A percentile compares a stretch with the other conserved stretches of the same genome.
These are phyloP conservation scores for Propithecus perrieri DNA, from an alignment of 2,797 vertebrate genomes.

Conservation along the genomic window DNA sequence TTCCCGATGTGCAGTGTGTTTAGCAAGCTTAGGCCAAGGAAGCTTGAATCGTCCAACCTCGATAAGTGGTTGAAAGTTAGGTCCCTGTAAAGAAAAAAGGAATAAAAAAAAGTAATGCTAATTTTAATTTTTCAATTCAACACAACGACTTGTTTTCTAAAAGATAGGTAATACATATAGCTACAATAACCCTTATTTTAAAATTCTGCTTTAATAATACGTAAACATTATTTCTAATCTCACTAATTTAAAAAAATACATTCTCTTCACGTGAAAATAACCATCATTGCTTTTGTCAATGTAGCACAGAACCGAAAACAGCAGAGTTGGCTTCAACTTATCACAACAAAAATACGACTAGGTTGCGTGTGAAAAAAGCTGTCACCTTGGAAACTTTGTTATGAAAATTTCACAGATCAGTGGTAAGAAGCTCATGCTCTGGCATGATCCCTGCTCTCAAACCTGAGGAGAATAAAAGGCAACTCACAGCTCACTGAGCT, in stretches of 20 bases:
- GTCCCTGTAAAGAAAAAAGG: constrained; percentile 87
- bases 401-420: constrained; percentile 82
- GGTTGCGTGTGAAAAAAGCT: constrained; percentile 71
- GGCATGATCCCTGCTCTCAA: constrained; percentile 81
- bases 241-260: constrained; percentile 50
- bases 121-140: constrained; percentile 51
- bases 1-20: constrained; percentile 92
- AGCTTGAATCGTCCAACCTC: constrained; percentile 96
- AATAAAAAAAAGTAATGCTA: not conserved
- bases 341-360: constrained; percentile 78
- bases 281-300: not conserved
- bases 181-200: constrained; percentile 23
- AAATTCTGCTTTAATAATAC: constrained; percentile 39
- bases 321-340: constrained; percentile 63
- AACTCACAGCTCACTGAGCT: constrained; percentile 97
- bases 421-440: constrained; percentile 85
- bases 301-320: constrained; percentile 2
- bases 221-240: constrained; percentile 12
- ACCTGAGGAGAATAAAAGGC: constrained; percentile 84
- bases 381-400: constrained; percentile 82
- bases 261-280: constrained; percentile 64
- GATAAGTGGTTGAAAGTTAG: constrained; percentile 94
- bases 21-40: constrained; percentile 92
- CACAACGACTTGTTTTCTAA: not conserved
- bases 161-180: not conserved